A percentile compares a stretch with the other conserved stretches of the same genome.
phyloP scores from a whole-genome alignment of 2,888 invertebrate species.

The Cryptocephalus moraei region DNA sequence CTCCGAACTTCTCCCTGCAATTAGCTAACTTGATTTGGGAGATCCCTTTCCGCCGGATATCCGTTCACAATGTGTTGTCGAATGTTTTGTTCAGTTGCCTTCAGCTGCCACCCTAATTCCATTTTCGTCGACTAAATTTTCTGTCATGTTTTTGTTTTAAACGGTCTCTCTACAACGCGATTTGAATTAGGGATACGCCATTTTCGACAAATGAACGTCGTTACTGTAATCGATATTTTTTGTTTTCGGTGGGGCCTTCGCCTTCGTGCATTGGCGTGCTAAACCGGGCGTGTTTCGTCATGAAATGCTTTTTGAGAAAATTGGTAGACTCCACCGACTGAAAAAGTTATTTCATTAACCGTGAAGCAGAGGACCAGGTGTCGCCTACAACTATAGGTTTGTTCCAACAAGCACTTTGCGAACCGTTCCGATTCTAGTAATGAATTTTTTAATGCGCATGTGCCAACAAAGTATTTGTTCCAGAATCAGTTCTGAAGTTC shows the following conservation, averaged over 20 bases:
- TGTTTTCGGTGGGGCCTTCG: background rate
- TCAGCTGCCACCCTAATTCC: conserved; percentile 25
- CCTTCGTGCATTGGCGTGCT: background rate
- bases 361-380: too few species aligned
- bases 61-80: conserved; percentile 36
- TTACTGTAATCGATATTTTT: background rate
- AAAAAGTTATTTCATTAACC: too few species aligned
- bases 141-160: conserved; percentile 23
- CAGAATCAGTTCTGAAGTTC: too few species aligned
- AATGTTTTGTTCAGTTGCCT: conserved; percentile 30
- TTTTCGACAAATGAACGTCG: conserved; percentile 11
- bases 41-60: conserved; percentile 37
- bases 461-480: too few species aligned
- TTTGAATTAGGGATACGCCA: conserved; percentile 23
- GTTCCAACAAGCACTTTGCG: too few species aligned
- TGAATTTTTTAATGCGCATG: too few species aligned
- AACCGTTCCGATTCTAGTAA: too few species aligned
- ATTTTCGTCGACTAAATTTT: conserved; percentile 24
- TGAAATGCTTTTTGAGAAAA: too few species aligned
- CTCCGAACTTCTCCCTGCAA: conserved; percentile 29
- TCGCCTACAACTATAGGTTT: too few species aligned
- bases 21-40: conserved; percentile 42
- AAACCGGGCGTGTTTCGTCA: background rate
- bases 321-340: too few species aligned
- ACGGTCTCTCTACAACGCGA: conserved; percentile 20